Evolutionary conservation across 2,797 vertebrate species (phyloP), one percentile per base, ranked within the genome.

Genomic region (Mus caroli): DNA sequence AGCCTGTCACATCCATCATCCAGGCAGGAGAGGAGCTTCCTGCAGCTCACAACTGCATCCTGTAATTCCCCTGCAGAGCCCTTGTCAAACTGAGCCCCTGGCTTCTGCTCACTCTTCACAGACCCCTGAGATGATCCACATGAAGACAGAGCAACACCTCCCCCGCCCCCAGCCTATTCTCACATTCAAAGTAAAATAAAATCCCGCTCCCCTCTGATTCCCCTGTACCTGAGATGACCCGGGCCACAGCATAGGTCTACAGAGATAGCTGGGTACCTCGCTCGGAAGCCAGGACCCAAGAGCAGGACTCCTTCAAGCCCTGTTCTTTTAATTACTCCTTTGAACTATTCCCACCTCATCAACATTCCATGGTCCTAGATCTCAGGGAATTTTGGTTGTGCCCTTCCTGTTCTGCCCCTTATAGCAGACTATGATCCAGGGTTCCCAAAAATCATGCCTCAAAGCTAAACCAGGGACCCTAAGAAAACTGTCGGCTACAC

Each of bases 101-200:
- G 96, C 89, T 97, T 95, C 96, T 54, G 62, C 60, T 94, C 94
- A 92, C 64, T 86, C 96, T 95, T 97, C 88, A 97, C 95, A 96
- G 91, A 95, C 84, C 52, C 37, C 92, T 46, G 85, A 56, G 24
- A 93, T 28, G 69, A 93, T 80, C 62, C 83, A 92, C 96, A 82
- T 9, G 54, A 92, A 96, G 78, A 88, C 64, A 67, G 73, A 92
- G 88, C 80, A 92, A 50, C 69, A 71, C 69, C n/a, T 10, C 60
- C 28, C 82, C 40, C 76, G 62, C 60, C 60, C 78, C 50, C 86
- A 92, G 93, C 46, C 60, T 90, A 79, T 2, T 87, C 94, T 91
- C 85, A 92, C 43, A 88, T 88, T 95, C 89, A 82, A 82, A 79
- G 67, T 17, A 62, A 58, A 92, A 83, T 54, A 89, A 69, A 92